Evolutionary conservation across 53 echinoderm and acorn worm species (phyloP).

Genomic region (Patiria pectinifera): DNA sequence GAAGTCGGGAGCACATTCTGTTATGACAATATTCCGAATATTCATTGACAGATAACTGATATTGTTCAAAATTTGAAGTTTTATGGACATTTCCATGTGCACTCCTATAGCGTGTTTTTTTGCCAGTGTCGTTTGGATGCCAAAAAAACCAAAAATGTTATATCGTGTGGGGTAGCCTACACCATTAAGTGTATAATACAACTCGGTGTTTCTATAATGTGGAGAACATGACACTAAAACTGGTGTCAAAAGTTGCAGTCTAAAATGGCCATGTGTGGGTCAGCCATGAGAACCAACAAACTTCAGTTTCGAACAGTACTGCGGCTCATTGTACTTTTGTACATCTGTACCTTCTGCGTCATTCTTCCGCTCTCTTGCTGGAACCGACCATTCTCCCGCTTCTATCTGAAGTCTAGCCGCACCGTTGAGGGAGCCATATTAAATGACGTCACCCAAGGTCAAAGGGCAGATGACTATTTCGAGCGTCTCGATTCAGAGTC

Average conservation of each 20-base stretch:
- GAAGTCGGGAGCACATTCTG: no score
- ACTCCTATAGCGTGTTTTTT: no score
- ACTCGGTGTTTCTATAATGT: no score
- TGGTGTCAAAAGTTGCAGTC: neutral
- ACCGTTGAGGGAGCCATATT: conserved; percentile 21
- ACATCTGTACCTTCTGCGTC: conserved; percentile 36
- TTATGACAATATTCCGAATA: no score
- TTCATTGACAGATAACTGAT: no score
- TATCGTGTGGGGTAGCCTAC: no score
- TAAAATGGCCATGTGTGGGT: neutral
- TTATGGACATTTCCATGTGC: no score
- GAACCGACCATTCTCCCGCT: conserved; percentile 58
- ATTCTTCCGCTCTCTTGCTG: conserved; percentile 58
- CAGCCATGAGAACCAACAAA: neutral
- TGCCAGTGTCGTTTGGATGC: no score
- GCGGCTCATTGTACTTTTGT: conserved; percentile 26
- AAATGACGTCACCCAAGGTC: conserved; percentile 22
- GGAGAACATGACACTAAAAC: no score
- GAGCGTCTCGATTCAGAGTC: neutral
- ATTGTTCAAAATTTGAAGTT: no score
- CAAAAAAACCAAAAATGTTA: no score
- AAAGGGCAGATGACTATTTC: conserved; percentile 55
- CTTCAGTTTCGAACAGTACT: conserved; percentile 24
- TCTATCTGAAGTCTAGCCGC: conserved; percentile 49
- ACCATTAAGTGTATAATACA: no score